Evolutionary conservation across 2,888 invertebrate genomes (phyloP).

Genomic region (Smittia aterrima): DNA sequence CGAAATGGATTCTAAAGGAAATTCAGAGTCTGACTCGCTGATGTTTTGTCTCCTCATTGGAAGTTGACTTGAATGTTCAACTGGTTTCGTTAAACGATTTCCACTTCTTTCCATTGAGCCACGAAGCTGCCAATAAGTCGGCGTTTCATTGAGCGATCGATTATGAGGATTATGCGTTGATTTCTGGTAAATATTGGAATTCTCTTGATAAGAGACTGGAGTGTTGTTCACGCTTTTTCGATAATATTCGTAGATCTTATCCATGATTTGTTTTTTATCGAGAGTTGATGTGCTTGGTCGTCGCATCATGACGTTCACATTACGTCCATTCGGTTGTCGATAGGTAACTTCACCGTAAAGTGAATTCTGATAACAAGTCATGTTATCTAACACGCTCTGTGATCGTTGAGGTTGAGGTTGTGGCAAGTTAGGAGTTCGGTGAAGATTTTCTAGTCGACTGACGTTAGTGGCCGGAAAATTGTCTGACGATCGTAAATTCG

Average conservation of each 20-base stretch:
- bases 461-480: not conserved
- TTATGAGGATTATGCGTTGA: too few species aligned
- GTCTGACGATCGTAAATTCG: not conserved
- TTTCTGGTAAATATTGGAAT: not conserved
- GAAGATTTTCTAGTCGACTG: not conserved
- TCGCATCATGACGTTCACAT: constrained; percentile 32
- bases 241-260: constrained; percentile 40
- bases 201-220: not conserved
- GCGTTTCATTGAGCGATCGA: too few species aligned
- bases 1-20: constrained; percentile 36
- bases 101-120: too few species aligned
- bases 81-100: too few species aligned
- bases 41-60: not conserved
- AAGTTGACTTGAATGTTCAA: too few species aligned
- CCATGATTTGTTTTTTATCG: constrained; percentile 26
- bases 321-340: not conserved
- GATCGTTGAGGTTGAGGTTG: constrained; percentile 48
- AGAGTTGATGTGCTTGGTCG: constrained; percentile 19
- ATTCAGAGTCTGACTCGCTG: constrained; percentile 46
- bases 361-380: constrained; percentile 44
- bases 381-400: constrained; percentile 51
- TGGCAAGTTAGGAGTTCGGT: not conserved
- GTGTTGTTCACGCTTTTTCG: constrained; percentile 35
- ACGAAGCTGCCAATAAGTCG: too few species aligned
- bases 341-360: constrained; percentile 32